Base-by-base conservation (phyloP, 2,888 invertebrate species). In the Cheilosia vernalis region DNA sequence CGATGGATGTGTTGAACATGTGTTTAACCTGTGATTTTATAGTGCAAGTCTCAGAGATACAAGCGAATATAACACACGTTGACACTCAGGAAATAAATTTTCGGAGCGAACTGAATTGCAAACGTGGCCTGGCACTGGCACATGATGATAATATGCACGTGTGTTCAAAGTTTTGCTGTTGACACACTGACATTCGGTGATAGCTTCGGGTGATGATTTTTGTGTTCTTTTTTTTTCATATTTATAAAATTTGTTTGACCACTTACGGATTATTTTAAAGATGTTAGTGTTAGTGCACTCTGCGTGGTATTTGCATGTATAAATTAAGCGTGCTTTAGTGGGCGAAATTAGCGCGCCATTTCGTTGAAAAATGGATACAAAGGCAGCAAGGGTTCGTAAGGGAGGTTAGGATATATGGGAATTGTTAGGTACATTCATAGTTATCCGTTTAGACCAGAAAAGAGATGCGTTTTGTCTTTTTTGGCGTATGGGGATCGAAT, bases 1-100 rank as follows among this genome's bases (percentile, higher is more conserved):
- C 85, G 85, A 85, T 85, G 44, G 85, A 85, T 85, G 85, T 81
- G 85, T 85, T 70, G 81, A 85, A 85, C 85, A 85, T 77, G 70
- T 85, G 85, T 81, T 85, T 81, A 85, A 85, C 85, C 85, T 85
- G 81, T 85, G 85, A 85, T 85, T 85, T 85, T 85, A 85, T 66
- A 81, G 76, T 76, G 72, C 13, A 67, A 81, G 61, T 72, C 72
- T 72, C 70, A 24, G 61, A 24, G 55, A 64, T 61, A 76, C 55
- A 76, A 55, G 64, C 64, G 64, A 79, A 61, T 70, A 76, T 76
- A 81, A 81, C 70, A 76, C 70, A 81, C 72, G 66, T 77, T 77
- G 76, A 77, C 85, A 81, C 66, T 77, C 76, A 70, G 85, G 72
- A 81, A 77, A 72, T 85, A 70, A 76, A 81, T 81, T 85, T 85